phyloP scores from a whole-genome alignment of 2,113 vertebrate species.

The Actenoides lindsayi region DNA sequence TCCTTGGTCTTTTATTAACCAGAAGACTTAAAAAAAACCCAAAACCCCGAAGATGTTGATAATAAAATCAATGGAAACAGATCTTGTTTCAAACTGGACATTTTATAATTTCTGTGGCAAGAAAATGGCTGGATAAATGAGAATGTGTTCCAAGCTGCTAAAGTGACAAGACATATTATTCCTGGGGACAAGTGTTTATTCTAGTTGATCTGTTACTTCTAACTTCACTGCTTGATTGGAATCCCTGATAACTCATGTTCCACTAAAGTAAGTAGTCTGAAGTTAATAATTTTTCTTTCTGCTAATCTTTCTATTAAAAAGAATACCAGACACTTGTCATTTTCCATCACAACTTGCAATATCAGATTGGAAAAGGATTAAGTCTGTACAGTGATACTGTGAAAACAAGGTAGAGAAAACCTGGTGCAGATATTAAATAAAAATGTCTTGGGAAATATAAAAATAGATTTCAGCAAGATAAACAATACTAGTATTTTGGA shows the following conservation, averaged over 20 bases:
- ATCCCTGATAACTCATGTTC: slow-evolving; percentile 33
- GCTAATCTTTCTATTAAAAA: slow-evolving; percentile 44
- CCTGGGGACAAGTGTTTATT: slow-evolving; percentile 37
- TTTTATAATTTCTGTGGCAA: slow-evolving; percentile 30
- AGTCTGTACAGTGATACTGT: slow-evolving; percentile 46
- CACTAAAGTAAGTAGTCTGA: slow-evolving; percentile 47
- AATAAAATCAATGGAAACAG: slow-evolving; percentile 30
- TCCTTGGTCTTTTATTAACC: slow-evolving; percentile 22
- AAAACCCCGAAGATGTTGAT: neutral
- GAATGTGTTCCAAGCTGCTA: slow-evolving; percentile 5
- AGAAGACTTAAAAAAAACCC: neutral
- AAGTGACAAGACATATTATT: slow-evolving; percentile 40
- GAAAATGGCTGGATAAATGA: slow-evolving; percentile 48
- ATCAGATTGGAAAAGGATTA: slow-evolving; percentile 68
- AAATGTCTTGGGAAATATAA: slow-evolving; percentile 67
- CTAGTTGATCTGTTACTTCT: slow-evolving; percentile 36
- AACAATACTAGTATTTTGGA: slow-evolving; percentile 70
- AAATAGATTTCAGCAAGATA: slow-evolving; percentile 70
- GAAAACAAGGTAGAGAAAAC: slow-evolving; percentile 46
- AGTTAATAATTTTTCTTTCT: slow-evolving; percentile 61
- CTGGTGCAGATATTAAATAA: slow-evolving; percentile 56
- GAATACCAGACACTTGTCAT: slow-evolving; percentile 41
- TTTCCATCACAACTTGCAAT: slow-evolving; percentile 60
- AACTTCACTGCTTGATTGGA: slow-evolving; percentile 48
- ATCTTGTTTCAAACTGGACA: neutral